Base-by-base conservation (phyloP, 1,140 invertebrate genomes). In the Drosophila ironensis region DNA sequence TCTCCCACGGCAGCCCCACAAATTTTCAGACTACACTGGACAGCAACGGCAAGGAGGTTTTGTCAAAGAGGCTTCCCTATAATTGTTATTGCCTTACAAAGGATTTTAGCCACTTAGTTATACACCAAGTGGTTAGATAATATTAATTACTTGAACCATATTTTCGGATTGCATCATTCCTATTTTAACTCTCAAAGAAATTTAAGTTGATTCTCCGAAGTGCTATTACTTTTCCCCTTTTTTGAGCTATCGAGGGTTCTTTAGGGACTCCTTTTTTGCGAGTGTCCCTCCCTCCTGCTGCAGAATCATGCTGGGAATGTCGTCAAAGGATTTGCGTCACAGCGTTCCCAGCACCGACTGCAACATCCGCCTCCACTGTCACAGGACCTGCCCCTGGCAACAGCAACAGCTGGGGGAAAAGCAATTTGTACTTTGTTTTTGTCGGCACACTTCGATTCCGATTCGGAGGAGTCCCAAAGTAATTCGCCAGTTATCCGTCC, bases 311-410 rank as follows among this genome's bases (percentile, higher is more conserved):
- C 33, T 53, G 38, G 19, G 30, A 52, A 50, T 70, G 51, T 78
- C 59, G 51, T 86, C 70, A 86, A 67, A 73, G 69, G 69, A 71
- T 59, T 73, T 82, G 63, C 54, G 59, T 71, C 73, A 74, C 37
- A 69, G 19, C 41, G 56, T 54, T 50, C 22, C 30, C 16, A 35
- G n/a, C 16, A 11, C 11, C 27, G n/a, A 53, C 41, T 28, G 41
- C 37, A 37, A 24, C 40, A 17, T 17, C 56, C 11, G 19, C 42
- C n/a, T 60, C 25, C 37, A 12, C 25, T 17, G 9, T 42, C 25
- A 40, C 37, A 27, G 37, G 33, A 35, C 46, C 56, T 38, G 35
- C 30, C 30, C 25, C 22, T 33, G 16, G 14, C 22, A 33, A 33
- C 14, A 16, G 52, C 67, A 41, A 60, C 66, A 67, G 71, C 52